Conservation (phyloP, 2,113 vertebrate species). For the Bombycilla garrulus region DNA sequence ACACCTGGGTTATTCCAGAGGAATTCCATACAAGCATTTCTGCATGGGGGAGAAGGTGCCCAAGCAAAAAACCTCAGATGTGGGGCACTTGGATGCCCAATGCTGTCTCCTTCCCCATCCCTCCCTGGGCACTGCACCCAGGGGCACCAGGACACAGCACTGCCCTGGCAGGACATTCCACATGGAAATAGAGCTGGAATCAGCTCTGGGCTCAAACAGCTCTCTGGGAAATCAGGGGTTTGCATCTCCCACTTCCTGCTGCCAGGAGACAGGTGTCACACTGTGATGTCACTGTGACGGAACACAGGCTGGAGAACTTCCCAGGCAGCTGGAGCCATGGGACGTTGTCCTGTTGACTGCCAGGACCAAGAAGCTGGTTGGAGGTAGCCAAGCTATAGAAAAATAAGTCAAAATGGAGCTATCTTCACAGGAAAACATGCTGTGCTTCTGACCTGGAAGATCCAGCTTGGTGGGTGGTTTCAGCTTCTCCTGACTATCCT, state of each 20-base stretch:
- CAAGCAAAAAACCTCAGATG: not conserved
- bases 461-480: not conserved
- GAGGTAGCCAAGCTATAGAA: not conserved
- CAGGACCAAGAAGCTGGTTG: not conserved
- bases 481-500: fast-evolving
- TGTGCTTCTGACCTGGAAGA: not conserved
- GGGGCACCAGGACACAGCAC: not conserved
- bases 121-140: not conserved
- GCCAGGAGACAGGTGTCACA: fast-evolving
- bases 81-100: not conserved
- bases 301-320: not conserved
- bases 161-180: not conserved
- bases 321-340: not conserved
- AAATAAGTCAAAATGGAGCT: not conserved
- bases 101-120: not conserved
- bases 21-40: not conserved
- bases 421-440: not conserved
- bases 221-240: not conserved
- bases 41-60: not conserved
- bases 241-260: not conserved
- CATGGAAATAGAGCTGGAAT: not conserved
- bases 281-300: not conserved
- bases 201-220: not conserved
- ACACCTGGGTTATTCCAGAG: not conserved
- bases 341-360: not conserved